Base-by-base conservation (phyloP, 2,888 invertebrate genomes). In the Orthosia incerta region DNA sequence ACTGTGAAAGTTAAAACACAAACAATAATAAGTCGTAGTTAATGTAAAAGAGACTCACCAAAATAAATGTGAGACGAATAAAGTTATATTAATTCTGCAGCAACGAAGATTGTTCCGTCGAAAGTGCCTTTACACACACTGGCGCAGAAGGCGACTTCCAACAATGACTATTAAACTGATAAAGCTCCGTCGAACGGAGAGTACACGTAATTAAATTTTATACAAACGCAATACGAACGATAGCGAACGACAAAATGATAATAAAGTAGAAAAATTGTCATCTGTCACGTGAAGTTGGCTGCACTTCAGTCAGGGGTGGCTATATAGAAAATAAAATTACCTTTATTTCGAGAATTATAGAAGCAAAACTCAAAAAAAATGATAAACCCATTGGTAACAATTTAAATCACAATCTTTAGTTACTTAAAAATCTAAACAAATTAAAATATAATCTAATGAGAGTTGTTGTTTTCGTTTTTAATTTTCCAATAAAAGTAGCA, bases 91-190 rank as follows among this genome's bases (percentile, higher is more conserved):
- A 62, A 57, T 79, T 69, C 57, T 74, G 79, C 71, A 78, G 55
- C 73, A 61, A 79, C 53, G 18, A 59, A 62, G 67, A 74, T 61
- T 73, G 84, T 89, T 89, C 91, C 90, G 95, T 94, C 91, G 93
- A 93, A 94, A 93, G 94, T 88, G 92, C 94, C 96, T 96, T 96
- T 96, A 95, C 96, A 95, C 96, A 93, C 96, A 96, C 96, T 96
- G 96, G 96, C 93, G 94, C 89, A 96, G 96, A 96, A 96, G 96
- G 94, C 93, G 88, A 91, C 94, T 93, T 88, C 87, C 92, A 93
- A 94, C 92, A 92, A 91, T 91, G 93, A 92, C 69, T 85, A 86
- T 83, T 80, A 83, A 82, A 86, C 78, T 89, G 91, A 92, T 92
- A 93, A 93, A 91, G 91, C 85, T 80, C 85, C 85, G 84, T 87